These are phyloP conservation scores for Gyps fulvus DNA, from an alignment of 2,113 vertebrate species.

Conservation along the genomic window DNA sequence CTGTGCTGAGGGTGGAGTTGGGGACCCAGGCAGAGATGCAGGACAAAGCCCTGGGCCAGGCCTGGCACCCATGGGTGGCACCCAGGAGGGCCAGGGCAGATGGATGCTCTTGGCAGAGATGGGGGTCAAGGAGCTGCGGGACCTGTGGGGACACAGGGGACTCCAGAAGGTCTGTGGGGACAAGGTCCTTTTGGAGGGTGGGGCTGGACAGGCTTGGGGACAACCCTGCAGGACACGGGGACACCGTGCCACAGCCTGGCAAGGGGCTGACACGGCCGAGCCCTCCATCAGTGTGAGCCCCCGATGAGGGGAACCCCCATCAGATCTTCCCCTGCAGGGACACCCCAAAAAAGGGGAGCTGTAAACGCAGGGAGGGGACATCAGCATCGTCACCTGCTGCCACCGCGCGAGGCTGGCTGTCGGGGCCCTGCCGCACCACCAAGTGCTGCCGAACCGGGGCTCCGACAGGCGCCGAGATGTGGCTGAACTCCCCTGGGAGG, in stretches of 20 bases:
- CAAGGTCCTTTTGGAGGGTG: not conserved
- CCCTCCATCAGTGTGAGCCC: not conserved
- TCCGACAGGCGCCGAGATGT: accelerated
- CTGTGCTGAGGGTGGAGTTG: not conserved
- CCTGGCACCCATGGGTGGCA: not conserved
- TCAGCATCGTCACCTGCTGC: not conserved
- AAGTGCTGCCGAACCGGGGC: accelerated
- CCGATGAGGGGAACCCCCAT: accelerated
- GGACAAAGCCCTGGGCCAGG: not conserved
- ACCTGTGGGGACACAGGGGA: not conserved
- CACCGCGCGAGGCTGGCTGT: not conserved
- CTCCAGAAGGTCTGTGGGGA: not conserved
- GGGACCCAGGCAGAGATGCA: not conserved
- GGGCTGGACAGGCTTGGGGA: not conserved
- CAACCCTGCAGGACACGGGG: not conserved
- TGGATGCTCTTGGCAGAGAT: not conserved
- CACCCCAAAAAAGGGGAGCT: not conserved
- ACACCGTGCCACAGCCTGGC: not conserved
- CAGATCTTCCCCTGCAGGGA: not conserved
- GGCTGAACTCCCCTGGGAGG: not conserved
- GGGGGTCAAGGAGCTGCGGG: not conserved
- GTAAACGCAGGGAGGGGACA: not conserved
- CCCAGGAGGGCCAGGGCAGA: not conserved
- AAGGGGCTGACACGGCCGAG: not conserved
- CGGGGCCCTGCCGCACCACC: not conserved